phyloP scores from a whole-genome alignment of 1,140 invertebrate species.

The Penaeus japonicus region DNA sequence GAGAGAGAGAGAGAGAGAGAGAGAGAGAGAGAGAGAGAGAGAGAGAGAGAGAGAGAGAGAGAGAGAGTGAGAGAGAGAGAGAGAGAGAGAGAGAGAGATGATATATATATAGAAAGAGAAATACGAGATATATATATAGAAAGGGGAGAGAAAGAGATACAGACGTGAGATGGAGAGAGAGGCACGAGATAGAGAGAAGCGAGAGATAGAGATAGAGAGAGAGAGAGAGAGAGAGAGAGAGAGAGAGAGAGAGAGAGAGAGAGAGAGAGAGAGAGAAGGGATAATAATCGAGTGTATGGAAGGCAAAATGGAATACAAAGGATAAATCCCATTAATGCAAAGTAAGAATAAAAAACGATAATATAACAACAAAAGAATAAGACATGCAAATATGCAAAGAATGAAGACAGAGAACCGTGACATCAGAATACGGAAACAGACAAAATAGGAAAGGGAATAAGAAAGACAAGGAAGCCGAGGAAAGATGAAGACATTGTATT shows the following conservation, averaged over 20 bases:
- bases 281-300: background rate
- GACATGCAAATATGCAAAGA: no score
- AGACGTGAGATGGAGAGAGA: background rate
- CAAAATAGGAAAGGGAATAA: no score
- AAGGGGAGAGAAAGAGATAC: background rate
- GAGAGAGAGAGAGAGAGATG: background rate
- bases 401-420: background rate
- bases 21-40: background rate
- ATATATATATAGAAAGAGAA: no score
- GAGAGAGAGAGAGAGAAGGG: background rate
- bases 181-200: background rate
- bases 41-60: background rate
- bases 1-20: background rate
- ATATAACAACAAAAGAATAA: background rate
- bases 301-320: background rate
- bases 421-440: no score
- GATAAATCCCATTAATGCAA: no score
- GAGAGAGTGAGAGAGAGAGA: background rate
- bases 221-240: background rate
- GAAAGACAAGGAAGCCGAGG: no score
- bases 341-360: background rate
- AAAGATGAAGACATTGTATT: no score
- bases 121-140: no score
- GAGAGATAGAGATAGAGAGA: background rate
- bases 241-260: background rate